phyloP scores from a whole-genome alignment of 2,888 invertebrate genomes.

The Desoria tigrina region DNA sequence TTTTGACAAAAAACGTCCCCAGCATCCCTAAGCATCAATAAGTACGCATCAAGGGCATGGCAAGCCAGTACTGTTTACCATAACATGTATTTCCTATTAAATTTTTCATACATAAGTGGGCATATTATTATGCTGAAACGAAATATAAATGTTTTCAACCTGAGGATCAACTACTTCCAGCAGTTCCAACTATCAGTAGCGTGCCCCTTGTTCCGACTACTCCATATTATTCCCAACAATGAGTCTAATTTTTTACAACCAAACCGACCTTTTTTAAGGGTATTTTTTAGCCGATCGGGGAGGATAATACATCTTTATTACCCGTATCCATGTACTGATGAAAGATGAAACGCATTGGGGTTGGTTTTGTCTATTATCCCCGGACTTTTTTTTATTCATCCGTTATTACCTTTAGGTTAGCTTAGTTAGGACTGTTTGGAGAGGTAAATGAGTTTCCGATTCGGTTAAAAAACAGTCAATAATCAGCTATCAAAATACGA shows the following conservation, averaged over 20 bases:
- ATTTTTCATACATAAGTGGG: too few species aligned
- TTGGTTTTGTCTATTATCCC: slow-evolving; percentile 4
- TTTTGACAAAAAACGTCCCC: slow-evolving; percentile 33
- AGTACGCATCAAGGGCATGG: too few species aligned
- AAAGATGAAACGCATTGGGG: slow-evolving; percentile 1
- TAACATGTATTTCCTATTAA: too few species aligned
- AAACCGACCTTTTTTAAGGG: neutral
- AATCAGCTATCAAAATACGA: slow-evolving; percentile 50
- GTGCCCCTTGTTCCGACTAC: slow-evolving; percentile 7
- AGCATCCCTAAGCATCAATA: too few species aligned
- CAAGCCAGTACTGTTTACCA: too few species aligned
- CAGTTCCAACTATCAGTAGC: too few species aligned
- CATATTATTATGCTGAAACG: too few species aligned
- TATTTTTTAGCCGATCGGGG: neutral
- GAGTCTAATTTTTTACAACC: slow-evolving; percentile 1
- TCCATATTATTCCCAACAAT: neutral
- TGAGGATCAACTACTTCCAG: too few species aligned
- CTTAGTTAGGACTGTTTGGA: neutral
- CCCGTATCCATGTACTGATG: slow-evolving; percentile 7
- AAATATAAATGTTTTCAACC: too few species aligned
- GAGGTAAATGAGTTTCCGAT: slow-evolving; percentile 22
- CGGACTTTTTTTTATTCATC: neutral
- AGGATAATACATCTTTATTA: slow-evolving; percentile 8
- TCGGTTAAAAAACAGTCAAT: slow-evolving; percentile 33
- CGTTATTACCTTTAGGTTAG: neutral